phyloP scores from a whole-genome alignment of 2,888 invertebrate species.

The Tachina lurida region DNA sequence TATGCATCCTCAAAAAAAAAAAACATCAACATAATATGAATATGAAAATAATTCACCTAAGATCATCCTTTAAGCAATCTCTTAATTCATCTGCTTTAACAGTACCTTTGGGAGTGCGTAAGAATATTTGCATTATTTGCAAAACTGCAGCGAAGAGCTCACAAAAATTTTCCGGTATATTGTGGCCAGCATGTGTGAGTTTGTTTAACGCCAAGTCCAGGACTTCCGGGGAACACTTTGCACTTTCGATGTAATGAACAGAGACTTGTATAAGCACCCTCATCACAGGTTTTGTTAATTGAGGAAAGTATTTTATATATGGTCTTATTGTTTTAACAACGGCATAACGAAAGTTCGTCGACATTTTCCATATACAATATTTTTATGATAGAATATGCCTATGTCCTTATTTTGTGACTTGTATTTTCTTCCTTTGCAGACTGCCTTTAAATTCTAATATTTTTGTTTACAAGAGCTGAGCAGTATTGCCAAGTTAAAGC shows the following conservation, averaged over 20 bases:
- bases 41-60: slow-evolving; percentile 78
- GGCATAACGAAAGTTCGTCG: slow-evolving; percentile 80
- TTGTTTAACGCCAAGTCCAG: slow-evolving; percentile 82
- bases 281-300: slow-evolving; percentile 81
- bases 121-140: slow-evolving; percentile 83
- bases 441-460: neutral
- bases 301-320: slow-evolving; percentile 80
- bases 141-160: slow-evolving; percentile 84
- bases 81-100: slow-evolving; percentile 83
- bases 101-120: slow-evolving; percentile 82
- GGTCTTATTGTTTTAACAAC: slow-evolving; percentile 80
- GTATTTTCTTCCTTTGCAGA: neutral
- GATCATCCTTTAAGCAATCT: slow-evolving; percentile 82
- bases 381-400: too few relatives aligned
- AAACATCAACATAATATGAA: neutral
- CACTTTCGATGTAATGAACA: slow-evolving; percentile 82
- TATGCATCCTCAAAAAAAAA: neutral
- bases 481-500: too few relatives aligned
- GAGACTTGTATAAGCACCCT: slow-evolving; percentile 83
- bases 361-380: slow-evolving; percentile 75
- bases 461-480: neutral
- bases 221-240: slow-evolving; percentile 82
- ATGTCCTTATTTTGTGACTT: too few relatives aligned
- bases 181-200: slow-evolving; percentile 81
- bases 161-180: slow-evolving; percentile 83